A percentile compares a stretch with the other conserved stretches of the same genome.
These are phyloP conservation scores for Petaurus breviceps DNA, from an alignment of 2,113 vertebrate genomes.

Conservation along the genomic window DNA sequence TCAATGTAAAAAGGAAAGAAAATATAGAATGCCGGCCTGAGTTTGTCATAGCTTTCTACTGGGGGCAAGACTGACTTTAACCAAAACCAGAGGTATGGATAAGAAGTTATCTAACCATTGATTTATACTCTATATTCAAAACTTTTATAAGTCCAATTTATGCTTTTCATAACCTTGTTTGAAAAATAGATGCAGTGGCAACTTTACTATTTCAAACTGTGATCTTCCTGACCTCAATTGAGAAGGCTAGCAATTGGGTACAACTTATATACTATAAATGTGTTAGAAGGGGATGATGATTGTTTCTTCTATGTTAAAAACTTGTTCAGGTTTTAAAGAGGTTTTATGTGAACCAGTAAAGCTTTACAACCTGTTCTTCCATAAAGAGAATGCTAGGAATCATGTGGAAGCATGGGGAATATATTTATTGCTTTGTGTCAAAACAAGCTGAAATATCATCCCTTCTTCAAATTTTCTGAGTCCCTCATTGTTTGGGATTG, in stretches of 20 bases:
- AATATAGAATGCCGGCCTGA: background rate
- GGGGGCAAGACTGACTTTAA: background rate
- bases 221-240: slow-evolving; percentile 52
- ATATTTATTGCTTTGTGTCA: slow-evolving; percentile 65
- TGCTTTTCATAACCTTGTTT: slow-evolving; percentile 61
- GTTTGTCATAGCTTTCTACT: background rate
- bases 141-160: slow-evolving; percentile 55
- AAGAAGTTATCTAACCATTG: slow-evolving; percentile 51
- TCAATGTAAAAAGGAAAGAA: slow-evolving; percentile 35
- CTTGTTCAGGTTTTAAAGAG: slow-evolving; percentile 53
- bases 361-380: slow-evolving; percentile 67
- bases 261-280: slow-evolving; percentile 57
- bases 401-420: slow-evolving; percentile 44
- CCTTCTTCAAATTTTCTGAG: slow-evolving; percentile 48
- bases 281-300: slow-evolving; percentile 65
- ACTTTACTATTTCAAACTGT: slow-evolving; percentile 72
- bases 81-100: slow-evolving; percentile 21
- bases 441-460: slow-evolving; percentile 47
- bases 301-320: slow-evolving; percentile 63
- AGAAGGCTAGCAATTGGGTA: slow-evolving; percentile 25
- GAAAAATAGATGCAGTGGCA: slow-evolving; percentile 57
- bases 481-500: slow-evolving; percentile 53
- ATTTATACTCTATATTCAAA: slow-evolving; percentile 58
- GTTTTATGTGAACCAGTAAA: slow-evolving; percentile 77
- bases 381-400: slow-evolving; percentile 53